These are phyloP conservation scores for Dendrocincla tyrannina DNA, from an alignment of 2,797 vertebrate species.

Conservation along the genomic window DNA sequence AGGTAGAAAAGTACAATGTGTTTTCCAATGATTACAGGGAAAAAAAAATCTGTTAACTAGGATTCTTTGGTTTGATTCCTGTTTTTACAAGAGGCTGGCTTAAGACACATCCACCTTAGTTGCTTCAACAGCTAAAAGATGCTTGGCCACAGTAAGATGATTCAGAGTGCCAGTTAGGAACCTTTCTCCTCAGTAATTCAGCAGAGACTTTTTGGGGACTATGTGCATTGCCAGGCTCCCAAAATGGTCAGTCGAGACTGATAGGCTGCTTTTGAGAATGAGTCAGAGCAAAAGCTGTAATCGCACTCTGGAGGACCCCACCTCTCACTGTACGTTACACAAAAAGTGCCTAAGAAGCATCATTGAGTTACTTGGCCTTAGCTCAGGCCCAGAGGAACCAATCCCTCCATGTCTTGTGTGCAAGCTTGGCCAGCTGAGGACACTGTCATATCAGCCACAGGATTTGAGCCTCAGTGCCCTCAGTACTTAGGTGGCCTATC, in stretches of 20 bases:
- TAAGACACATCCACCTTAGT: background rate
- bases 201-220: background rate
- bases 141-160: background rate
- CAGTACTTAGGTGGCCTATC: background rate
- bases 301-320: background rate
- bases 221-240: background rate
- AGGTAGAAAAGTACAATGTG: constrained; percentile 8
- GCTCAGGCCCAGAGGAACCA: background rate
- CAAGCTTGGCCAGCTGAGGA: background rate
- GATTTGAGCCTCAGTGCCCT: background rate
- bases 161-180: background rate
- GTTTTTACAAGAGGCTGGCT: background rate
- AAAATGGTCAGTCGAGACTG: background rate
- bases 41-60: background rate
- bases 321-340: background rate
- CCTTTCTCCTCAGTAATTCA: background rate
- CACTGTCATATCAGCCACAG: background rate
- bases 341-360: background rate
- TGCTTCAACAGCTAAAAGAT: constrained; percentile 13
- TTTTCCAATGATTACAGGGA: background rate
- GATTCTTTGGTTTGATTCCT: background rate
- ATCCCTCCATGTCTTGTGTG: accelerated
- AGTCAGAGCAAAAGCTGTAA: constrained; percentile 14
- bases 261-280: background rate
- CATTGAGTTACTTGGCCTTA: background rate